These are phyloP conservation scores for Bradysia coprophila DNA, from an alignment of 1,140 invertebrate genomes.

Conservation along the genomic window DNA sequence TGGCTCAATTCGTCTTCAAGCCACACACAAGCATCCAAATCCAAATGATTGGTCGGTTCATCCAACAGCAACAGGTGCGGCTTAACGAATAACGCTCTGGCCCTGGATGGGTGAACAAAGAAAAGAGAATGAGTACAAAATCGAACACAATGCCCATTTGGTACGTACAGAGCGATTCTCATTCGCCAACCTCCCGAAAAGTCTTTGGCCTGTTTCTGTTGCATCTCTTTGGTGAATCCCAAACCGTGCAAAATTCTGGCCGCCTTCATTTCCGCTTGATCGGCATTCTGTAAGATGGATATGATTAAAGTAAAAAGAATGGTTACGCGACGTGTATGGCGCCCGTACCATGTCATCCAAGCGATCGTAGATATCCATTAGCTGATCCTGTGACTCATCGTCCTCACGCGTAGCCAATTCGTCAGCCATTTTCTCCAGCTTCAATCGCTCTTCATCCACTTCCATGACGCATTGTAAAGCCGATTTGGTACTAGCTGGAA, in stretches of 20 bases:
- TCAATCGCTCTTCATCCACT: constrained; percentile 85
- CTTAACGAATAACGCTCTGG: constrained; percentile 78
- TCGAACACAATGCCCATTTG: too few relatives aligned
- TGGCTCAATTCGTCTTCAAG: constrained; percentile 92
- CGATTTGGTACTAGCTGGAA: constrained; percentile 83
- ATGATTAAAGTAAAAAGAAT: too few relatives aligned
- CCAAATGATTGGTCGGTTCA: constrained; percentile 96
- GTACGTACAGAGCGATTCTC: constrained; percentile 95
- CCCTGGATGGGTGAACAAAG: too few relatives aligned
- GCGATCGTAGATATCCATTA: constrained; percentile 96
- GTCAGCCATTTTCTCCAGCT: constrained; percentile 86
- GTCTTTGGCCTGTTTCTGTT: constrained; percentile 77
- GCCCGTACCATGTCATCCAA: constrained; percentile 94
- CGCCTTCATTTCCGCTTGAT: constrained; percentile 85
- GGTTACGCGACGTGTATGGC: too few relatives aligned
- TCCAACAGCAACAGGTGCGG: constrained; percentile 88
- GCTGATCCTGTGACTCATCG: constrained; percentile 85
- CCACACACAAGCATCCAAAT: constrained; percentile 99
- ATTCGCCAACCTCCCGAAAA: constrained; percentile 98
- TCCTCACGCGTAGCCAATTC: constrained; percentile 71
- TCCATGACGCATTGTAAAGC: constrained; percentile 96
- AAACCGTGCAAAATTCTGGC: constrained; percentile 91
- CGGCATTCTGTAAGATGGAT: too few relatives aligned
- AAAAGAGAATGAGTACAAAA: too few relatives aligned
- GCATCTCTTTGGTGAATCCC: constrained; percentile 92